Conservation (phyloP, 2,888 invertebrate genomes). For the Malthinus seriepunctatus region DNA sequence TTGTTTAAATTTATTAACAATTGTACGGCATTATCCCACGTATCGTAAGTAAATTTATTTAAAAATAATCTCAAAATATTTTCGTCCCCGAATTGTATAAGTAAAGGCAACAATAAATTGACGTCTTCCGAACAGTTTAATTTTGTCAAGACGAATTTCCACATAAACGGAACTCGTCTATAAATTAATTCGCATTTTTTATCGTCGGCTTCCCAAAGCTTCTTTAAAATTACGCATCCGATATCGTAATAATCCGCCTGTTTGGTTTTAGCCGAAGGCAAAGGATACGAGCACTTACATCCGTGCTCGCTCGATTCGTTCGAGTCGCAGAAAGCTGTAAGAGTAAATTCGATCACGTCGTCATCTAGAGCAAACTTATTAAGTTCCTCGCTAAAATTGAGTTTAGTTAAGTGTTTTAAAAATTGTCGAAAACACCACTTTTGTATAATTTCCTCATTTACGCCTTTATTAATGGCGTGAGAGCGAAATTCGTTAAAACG, state of each 20-base stretch:
- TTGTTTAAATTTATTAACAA: slow-evolving; percentile 61
- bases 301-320: slow-evolving; percentile 49
- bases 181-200: slow-evolving; percentile 23
- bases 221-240: slow-evolving; percentile 62
- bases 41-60: slow-evolving; percentile 60
- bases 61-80: slow-evolving; percentile 59
- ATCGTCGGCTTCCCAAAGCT: slow-evolving; percentile 49
- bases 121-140: slow-evolving; percentile 57
- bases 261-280: slow-evolving; percentile 57
- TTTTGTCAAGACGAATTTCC: slow-evolving; percentile 60
- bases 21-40: slow-evolving; percentile 62
- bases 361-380: slow-evolving; percentile 43
- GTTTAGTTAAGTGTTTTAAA: slow-evolving; percentile 41
- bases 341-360: slow-evolving; percentile 58
- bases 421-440: slow-evolving; percentile 50
- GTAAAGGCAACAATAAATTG: slow-evolving; percentile 59
- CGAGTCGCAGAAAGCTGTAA: slow-evolving; percentile 58
- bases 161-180: slow-evolving; percentile 63
- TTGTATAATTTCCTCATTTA: slow-evolving; percentile 36
- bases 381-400: slow-evolving; percentile 26
- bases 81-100: slow-evolving; percentile 65
- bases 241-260: slow-evolving; percentile 59
- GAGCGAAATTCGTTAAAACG: slow-evolving; percentile 41
- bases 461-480: slow-evolving; percentile 35
- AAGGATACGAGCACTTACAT: slow-evolving; percentile 61